These are phyloP conservation scores for Harpagifer antarcticus DNA, from an alignment of 2,797 vertebrate genomes.

Conservation along the genomic window DNA sequence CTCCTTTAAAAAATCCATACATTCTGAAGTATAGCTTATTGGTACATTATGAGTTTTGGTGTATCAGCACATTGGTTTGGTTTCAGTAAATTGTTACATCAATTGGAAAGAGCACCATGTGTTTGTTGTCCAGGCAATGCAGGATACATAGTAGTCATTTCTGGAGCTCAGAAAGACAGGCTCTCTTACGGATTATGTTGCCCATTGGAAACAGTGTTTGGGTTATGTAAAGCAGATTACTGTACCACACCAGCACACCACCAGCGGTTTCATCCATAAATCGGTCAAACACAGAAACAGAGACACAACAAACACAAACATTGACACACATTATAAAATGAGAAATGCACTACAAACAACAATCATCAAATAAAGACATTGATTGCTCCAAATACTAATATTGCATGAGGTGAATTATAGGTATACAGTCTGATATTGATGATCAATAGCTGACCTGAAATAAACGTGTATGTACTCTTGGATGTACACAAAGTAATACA, in stretches of 20 bases:
- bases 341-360: neutral
- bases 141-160: constrained; percentile 35
- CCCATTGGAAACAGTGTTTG: constrained; percentile 41
- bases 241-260: constrained; percentile 46
- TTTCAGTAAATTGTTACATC: constrained; percentile 7
- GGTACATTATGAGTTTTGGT: neutral
- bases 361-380: constrained; percentile 3
- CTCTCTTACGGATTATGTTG: constrained; percentile 63
- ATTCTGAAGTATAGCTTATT: neutral
- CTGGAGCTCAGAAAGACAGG: constrained; percentile 26
- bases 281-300: constrained; percentile 20
- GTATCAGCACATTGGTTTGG: constrained; percentile 3
- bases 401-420: neutral
- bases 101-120: neutral
- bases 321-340: neutral
- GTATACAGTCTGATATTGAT: constrained; percentile 4
- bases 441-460: constrained; percentile 5
- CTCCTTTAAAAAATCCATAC: constrained; percentile 28
- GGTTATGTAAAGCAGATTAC: constrained; percentile 76
- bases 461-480: neutral
- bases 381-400: neutral
- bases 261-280: constrained; percentile 37
- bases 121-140: neutral
- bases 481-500: constrained; percentile 4
- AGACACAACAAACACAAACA: constrained; percentile 6